Base-by-base conservation (phyloP, 2,797 vertebrate species). In the Pitangus sulphuratus region DNA sequence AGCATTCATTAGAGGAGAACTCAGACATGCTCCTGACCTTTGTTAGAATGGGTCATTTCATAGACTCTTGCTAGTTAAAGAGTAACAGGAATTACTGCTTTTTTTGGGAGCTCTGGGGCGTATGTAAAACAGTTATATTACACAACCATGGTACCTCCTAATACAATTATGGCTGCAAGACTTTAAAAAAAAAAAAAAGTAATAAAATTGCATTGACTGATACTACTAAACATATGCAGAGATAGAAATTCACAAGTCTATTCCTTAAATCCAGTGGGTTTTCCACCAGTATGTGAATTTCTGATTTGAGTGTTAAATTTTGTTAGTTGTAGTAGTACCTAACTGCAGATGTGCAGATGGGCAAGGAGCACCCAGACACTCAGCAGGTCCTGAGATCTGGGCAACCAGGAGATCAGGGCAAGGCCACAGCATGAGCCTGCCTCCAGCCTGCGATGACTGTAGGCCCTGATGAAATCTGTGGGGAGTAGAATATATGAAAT, bases 21-120 rank as follows among this genome's bases (percentile, higher is more conserved):
- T 88, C 45, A 51, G 47, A 42, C 69, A 53, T 71, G 76, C 42
- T 96, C n/a, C 58, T 93, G 89, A 89, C 87, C 91, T 97, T 90
- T 91, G 81, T 75, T 56, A 54, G 53, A 91, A 64, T 33, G 48
- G 75, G 71, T 37, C 10, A 5, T 93, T 92, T 92, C 84, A 95
- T 90, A 91, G 74, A 17, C 51, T 91, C 20, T 47, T 37, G 19
- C 42, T 93, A 61, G 91, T 96, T 96, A 94, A 95, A 92, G 47
- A 94, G 40, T 95, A 93, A 96, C 91, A 89, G 83, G 90, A 90
- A 87, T 95, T 83, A 68, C 82, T 94, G 24, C 84, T 87, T 30
- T 30, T 71, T 50, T 54, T 78, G 89, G 86, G 54, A 72, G 64
- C 82, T 51, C 79, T 83, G 74, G 64, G 71, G 45, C 18, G 5